These are phyloP conservation scores for Popillia japonica DNA, from an alignment of 1,140 invertebrate genomes.

Conservation along the genomic window DNA sequence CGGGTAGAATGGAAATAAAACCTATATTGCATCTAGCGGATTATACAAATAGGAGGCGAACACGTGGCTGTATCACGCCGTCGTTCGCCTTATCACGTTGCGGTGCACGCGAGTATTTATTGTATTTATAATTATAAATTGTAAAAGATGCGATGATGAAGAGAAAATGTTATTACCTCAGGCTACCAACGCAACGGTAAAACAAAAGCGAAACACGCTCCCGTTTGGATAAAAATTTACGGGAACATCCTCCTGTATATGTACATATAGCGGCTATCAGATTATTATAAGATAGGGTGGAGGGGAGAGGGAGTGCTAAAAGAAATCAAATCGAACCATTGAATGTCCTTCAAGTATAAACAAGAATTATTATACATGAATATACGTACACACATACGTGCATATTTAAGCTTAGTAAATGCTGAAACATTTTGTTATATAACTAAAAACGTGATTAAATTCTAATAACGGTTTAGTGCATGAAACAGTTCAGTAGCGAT, in stretches of 20 bases:
- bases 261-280: neutral
- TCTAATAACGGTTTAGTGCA: neutral
- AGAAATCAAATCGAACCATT: neutral
- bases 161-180: slow-evolving; percentile 14
- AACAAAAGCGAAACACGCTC: neutral
- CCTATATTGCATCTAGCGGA: too few species aligned
- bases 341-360: slow-evolving; percentile 26
- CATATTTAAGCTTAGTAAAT: neutral
- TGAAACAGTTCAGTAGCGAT: neutral
- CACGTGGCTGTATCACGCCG: slow-evolving; percentile 3
- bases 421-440: slow-evolving; percentile 22
- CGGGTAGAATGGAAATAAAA: neutral
- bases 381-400: slow-evolving; percentile 22
- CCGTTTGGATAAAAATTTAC: neutral
- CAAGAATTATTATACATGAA: slow-evolving; percentile 18
- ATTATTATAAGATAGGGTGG: neutral
- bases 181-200: neutral
- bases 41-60: neutral
- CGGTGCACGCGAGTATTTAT: neutral
- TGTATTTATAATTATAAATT: neutral
- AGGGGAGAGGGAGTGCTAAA: neutral
- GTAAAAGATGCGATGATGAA: neutral
- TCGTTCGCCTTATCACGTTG: neutral
- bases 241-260: neutral
- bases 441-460: slow-evolving; percentile 31